A percentile compares a stretch with the other conserved stretches of the same genome.
Conservation (phyloP, 1,140 invertebrate genomes). For the Drosophila bifasciata region DNA sequence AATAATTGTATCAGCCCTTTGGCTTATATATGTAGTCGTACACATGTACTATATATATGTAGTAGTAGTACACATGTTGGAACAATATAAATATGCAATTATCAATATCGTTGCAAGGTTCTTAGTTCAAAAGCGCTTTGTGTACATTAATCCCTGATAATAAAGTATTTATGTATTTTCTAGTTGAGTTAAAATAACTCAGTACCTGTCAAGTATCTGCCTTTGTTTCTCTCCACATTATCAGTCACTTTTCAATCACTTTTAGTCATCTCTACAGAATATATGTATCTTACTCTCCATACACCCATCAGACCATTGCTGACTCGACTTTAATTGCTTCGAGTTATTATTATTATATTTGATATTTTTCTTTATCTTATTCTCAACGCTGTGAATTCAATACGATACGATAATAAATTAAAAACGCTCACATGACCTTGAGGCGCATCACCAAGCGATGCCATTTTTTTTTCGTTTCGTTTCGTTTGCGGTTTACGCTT, state of each 20-base stretch:
- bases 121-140: slow-evolving; percentile 14
- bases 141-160: too few relatives aligned
- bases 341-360: slow-evolving; percentile 43
- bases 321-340: slow-evolving; percentile 31
- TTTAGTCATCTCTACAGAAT: background rate
- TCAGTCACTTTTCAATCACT: background rate
- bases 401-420: too few relatives aligned
- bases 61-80: slow-evolving; percentile 45
- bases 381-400: slow-evolving; percentile 47
- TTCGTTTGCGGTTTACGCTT: slow-evolving; percentile 37
- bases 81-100: slow-evolving; percentile 32
- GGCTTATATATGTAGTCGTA: too few relatives aligned
- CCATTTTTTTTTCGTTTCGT: slow-evolving; percentile 12
- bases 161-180: too few relatives aligned
- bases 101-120: background rate
- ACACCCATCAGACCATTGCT: background rate
- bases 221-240: too few relatives aligned
- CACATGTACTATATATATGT: too few relatives aligned
- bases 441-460: slow-evolving; percentile 26
- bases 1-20: slow-evolving; percentile 30
- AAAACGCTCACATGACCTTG: slow-evolving; percentile 52
- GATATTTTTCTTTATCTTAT: slow-evolving; percentile 42
- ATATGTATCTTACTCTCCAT: background rate
- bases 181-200: too few relatives aligned
- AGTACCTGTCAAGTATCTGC: too few relatives aligned